Percentiles rank a stretch among this genome's conserved stretches.
Evolutionary conservation across 2,113 vertebrate species (phyloP).

Genomic region (Sylvilagus bachmani): DNA sequence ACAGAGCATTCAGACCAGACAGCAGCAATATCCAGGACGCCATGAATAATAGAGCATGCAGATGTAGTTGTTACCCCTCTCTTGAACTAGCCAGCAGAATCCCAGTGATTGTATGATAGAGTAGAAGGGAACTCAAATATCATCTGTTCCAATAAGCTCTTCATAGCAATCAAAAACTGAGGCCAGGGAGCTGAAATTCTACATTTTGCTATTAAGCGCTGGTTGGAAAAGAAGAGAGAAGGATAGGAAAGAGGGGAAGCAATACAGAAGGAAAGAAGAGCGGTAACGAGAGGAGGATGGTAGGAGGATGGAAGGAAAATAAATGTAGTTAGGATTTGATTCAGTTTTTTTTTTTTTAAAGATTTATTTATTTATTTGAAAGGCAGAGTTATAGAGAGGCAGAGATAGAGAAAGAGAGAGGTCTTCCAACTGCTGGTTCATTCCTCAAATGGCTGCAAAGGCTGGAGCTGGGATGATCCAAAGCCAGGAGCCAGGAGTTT

Average conservation of each 20-base stretch:
- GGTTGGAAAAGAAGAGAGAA: too few relatives aligned
- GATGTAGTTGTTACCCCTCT: not conserved
- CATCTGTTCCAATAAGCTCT: not conserved
- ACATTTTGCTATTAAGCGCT: not conserved
- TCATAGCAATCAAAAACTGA: not conserved
- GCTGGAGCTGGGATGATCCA: too few relatives aligned
- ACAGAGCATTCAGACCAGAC: not conserved
- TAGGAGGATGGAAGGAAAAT: not conserved
- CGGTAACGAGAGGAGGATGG: too few relatives aligned
- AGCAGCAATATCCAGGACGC: accelerated
- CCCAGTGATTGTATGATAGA: not conserved
- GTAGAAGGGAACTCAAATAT: not conserved
- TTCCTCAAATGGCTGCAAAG: too few relatives aligned
- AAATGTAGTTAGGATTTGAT: not conserved
- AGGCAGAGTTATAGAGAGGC: too few relatives aligned
- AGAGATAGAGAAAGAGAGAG: too few relatives aligned
- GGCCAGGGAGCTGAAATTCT: not conserved
- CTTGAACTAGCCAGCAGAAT: not conserved
- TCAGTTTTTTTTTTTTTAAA: not conserved
- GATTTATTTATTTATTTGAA: too few relatives aligned
- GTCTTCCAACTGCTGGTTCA: too few relatives aligned
- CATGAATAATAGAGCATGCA: not conserved
- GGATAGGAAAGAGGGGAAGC: too few relatives aligned
- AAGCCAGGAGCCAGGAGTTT: too few relatives aligned
- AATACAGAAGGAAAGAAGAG: not conserved